Evolutionary conservation across 2,113 vertebrate genomes (phyloP), one percentile per base, ranked within the genome.

Genomic region (Forbesichthys agassizii): DNA sequence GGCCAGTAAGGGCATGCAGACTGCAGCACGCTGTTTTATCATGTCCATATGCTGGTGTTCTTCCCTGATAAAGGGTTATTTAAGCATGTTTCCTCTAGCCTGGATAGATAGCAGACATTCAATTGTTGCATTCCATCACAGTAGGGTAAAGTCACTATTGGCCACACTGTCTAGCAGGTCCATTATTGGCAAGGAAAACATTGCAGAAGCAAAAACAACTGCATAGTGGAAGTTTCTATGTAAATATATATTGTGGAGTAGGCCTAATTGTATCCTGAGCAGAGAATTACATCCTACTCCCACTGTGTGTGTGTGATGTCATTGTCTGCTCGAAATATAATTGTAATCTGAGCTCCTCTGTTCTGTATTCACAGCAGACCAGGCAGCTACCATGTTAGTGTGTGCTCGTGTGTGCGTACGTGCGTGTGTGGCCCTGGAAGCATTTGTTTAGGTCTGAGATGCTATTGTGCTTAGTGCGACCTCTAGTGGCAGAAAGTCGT

Each of bases 21-120:
- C 77, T 48, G 48, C 64, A 53, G 80, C 82, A 51, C 88, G 87
- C 88, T 65, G 68, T 18, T 78, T 60, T 83, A 64, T 81, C 83
- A 6, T 80, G 3, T 90, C 86, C 71, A 78, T 71, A 78, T 88
- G 79, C 59, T 83, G 63, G 27, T 61, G 70, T 77, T 74, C 33
- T 63, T 20, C 33, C 71, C 61, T 18, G 81, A 85, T 85, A 82
- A 77, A 63, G 71, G 47, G 52, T 47, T 42, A 27, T 84, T 71
- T 64, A 46, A 4, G 70, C 63, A 74, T 80, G 79, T 47, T 80
- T 87, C 82, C 73, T 78, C 57, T 77, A 16, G 46, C 51, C 55
- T 42, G 42, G 75, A 83, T 71, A 63, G 61, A n/a, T 63, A 14
- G 13, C 10, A 33, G n/a, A 60, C 66, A 13, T 27, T 27, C 27